Conservation (phyloP, 2,113 vertebrate genomes). For the Raphicerus campestris region DNA sequence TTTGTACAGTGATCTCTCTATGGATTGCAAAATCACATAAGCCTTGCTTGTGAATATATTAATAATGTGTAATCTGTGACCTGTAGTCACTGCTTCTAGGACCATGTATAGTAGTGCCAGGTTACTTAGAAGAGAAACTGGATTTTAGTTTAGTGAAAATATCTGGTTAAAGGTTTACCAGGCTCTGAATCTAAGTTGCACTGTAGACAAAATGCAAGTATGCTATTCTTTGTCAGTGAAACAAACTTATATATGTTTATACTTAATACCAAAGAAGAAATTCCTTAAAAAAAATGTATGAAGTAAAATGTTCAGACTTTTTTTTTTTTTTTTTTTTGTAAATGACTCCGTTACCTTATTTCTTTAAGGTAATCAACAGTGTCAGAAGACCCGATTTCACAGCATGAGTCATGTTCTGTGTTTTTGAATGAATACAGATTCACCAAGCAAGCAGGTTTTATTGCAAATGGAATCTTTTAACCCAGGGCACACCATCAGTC, state of each 20-base stretch:
- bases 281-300: background rate
- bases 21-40: background rate
- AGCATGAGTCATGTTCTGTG: background rate
- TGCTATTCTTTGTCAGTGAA: slow-evolving; percentile 1
- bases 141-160: slow-evolving; percentile 35
- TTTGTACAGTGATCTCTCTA: background rate
- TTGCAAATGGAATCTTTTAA: slow-evolving; percentile 54
- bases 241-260: background rate
- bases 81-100: background rate
- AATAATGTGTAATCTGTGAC: background rate
- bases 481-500: slow-evolving; percentile 1
- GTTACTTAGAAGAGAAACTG: slow-evolving; percentile 25
- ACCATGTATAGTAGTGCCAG: background rate
- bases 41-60: background rate
- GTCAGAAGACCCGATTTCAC: slow-evolving; percentile 17
- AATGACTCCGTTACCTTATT: background rate
- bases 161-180: slow-evolving; percentile 9
- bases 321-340: background rate
- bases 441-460: slow-evolving; percentile 30
- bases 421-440: slow-evolving; percentile 45
- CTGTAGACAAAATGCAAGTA: background rate
- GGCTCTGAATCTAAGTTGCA: slow-evolving; percentile 11
- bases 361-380: slow-evolving; percentile 7
- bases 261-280: slow-evolving; percentile 27
- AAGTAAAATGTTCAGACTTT: background rate